These are phyloP conservation scores for Acronicta alni DNA, from an alignment of 2,888 invertebrate species.

Conservation along the genomic window DNA sequence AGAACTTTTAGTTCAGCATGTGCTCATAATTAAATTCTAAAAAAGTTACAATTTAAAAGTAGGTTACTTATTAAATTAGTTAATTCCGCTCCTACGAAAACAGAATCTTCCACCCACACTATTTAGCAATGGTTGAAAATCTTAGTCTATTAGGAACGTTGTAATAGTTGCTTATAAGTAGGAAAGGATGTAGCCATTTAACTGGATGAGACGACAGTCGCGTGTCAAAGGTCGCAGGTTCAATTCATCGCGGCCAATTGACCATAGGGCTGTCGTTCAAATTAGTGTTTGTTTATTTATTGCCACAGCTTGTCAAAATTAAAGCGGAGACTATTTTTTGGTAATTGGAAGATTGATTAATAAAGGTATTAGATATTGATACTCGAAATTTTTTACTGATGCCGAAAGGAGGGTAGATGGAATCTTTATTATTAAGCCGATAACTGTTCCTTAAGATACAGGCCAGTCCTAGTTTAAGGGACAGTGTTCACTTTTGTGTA, in stretches of 20 bases:
- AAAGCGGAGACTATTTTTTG: not conserved
- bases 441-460: too few species aligned
- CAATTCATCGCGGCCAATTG: conserved; percentile 57
- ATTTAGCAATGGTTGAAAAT: conserved; percentile 32
- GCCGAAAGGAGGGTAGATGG: too few species aligned
- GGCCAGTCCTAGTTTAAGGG: too few species aligned
- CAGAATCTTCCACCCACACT: conserved; percentile 21
- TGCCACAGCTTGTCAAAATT: not conserved
- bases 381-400: not conserved
- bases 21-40: too few species aligned
- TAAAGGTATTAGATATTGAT: not conserved
- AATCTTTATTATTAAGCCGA: too few species aligned
- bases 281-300: conserved; percentile 34
- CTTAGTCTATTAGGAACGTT: conserved; percentile 42
- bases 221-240: conserved; percentile 71
- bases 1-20: too few species aligned
- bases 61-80: too few species aligned
- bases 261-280: conserved; percentile 29
- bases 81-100: conserved; percentile 3
- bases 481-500: too few species aligned
- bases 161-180: conserved; percentile 53
- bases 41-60: too few species aligned
- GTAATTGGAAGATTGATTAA: not conserved
- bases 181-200: conserved; percentile 76
- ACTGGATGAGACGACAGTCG: conserved; percentile 58